Percentiles rank a stretch among this genome's conserved stretches.
phyloP scores from a whole-genome alignment of 2,888 invertebrate species.

The Dryobota labecula region DNA sequence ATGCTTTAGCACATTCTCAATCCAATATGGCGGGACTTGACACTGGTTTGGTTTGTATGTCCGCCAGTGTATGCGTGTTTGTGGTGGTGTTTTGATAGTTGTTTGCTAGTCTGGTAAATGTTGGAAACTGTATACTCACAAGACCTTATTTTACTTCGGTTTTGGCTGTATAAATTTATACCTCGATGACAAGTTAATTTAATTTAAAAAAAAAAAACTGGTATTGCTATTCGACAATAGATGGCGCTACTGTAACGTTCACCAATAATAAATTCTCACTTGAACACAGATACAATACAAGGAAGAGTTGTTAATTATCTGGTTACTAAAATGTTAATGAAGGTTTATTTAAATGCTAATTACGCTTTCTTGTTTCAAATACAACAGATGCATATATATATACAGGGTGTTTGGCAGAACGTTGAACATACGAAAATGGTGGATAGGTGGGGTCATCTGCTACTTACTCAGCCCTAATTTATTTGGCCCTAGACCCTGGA shows the following conservation, averaged over 20 bases:
- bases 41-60: constrained; percentile 32
- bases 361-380: constrained; percentile 22
- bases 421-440: too few relatives aligned
- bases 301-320: constrained; percentile 1
- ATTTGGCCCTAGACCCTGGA: too few relatives aligned
- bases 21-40: constrained; percentile 66
- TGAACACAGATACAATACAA: not conserved
- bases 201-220: not conserved
- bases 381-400: constrained; percentile 29
- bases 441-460: too few relatives aligned
- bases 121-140: not conserved
- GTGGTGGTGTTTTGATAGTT: constrained; percentile 3
- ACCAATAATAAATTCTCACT: not conserved
- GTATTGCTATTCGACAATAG: constrained; percentile 66
- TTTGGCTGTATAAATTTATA: not conserved
- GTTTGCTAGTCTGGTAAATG: constrained; percentile 3
- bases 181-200: rapidly evolving
- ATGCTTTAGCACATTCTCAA: constrained; percentile 71
- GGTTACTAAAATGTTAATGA: constrained; percentile 20
- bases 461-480: too few relatives aligned
- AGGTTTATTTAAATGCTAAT: constrained; percentile 30
- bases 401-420: too few relatives aligned
- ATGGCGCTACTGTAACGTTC: constrained; percentile 55
- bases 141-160: not conserved
- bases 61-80: constrained; percentile 14